Conservation (phyloP, 1,140 invertebrate genomes). For the Pogonomyrmex californicus region DNA sequence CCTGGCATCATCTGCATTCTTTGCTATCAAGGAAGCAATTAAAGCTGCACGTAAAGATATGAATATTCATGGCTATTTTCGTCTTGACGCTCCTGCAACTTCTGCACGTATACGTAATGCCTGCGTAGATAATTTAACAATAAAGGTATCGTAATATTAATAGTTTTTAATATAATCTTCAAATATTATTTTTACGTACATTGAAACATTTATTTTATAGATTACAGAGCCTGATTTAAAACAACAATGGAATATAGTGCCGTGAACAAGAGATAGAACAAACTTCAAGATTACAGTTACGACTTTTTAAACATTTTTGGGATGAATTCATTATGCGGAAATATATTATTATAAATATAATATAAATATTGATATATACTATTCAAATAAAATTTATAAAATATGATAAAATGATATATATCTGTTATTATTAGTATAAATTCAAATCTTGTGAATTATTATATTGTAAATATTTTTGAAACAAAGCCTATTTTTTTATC, state of each 20-base stretch:
- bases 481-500: too few relatives aligned
- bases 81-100: constrained; percentile 95
- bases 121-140: constrained; percentile 94
- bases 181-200: neutral
- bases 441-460: neutral
- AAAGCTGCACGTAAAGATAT: constrained; percentile 91
- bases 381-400: constrained; percentile 2
- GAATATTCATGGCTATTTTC: constrained; percentile 89
- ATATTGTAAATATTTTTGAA: neutral
- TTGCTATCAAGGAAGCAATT: constrained; percentile 97
- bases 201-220: constrained; percentile 67
- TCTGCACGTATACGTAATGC: constrained; percentile 96
- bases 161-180: neutral
- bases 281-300: neutral
- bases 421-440: neutral
- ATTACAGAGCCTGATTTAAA: constrained; percentile 73
- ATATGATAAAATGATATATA: neutral
- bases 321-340: constrained; percentile 17
- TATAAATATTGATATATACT: neutral
- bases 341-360: neutral
- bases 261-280: constrained; percentile 56
- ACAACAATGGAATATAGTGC: constrained; percentile 77
- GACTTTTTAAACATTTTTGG: neutral
- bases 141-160: constrained; percentile 88
- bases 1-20: constrained; percentile 94